Base-by-base conservation (phyloP, 2,888 invertebrate species). In the Arctia plantaginis region DNA sequence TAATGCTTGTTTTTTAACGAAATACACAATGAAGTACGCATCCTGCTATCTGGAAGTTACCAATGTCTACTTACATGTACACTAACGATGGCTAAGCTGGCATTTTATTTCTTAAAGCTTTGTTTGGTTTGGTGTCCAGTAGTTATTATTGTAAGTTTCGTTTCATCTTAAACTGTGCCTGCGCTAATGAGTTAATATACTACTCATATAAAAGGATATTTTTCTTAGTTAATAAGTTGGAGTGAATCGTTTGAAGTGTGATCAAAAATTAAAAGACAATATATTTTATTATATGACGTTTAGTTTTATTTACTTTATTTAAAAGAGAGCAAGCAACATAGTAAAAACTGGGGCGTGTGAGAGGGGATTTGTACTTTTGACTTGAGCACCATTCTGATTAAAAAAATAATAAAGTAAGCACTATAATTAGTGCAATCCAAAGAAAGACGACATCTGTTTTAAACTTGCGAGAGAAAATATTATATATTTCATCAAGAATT, bases 231-330 rank as follows among this genome's bases (percentile, higher is more conserved):
- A 15, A 39, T 41, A 27, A 68, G 44, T 30, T 3, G 41, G 68
- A 68, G 68, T 68, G 68, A 67, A 67, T 47, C 6, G 68, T 68
- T 47, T 68, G 33, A 23, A 68, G 68, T 68, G 68, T 51, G 51
- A 51, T 67, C 30, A 68, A 33, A 68, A 68, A 2, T 12, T 51
- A 51, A 68, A 59, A 35, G 51, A 68, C 68, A 51, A 68, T 44
- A 44, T 67, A 67, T 67, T 67, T 51, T 51, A n/a, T 51, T 23
- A 47, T 51, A 68, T 35, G 33, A 68, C 23, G 12, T 15, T 51
- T 68, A 10, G 68, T 68, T 51, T 68, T 51, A 51, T 47, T 68
- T 20, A 35, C 6, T 35, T 35, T 35, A 35, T 35, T 4, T 35
- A 35, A 35, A 35, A 35, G 35, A 35, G 35, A 35, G n/a, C n/a